These are phyloP conservation scores for Aradophagus sp. DNA, from an alignment of 1,140 invertebrate genomes.

Conservation along the genomic window DNA sequence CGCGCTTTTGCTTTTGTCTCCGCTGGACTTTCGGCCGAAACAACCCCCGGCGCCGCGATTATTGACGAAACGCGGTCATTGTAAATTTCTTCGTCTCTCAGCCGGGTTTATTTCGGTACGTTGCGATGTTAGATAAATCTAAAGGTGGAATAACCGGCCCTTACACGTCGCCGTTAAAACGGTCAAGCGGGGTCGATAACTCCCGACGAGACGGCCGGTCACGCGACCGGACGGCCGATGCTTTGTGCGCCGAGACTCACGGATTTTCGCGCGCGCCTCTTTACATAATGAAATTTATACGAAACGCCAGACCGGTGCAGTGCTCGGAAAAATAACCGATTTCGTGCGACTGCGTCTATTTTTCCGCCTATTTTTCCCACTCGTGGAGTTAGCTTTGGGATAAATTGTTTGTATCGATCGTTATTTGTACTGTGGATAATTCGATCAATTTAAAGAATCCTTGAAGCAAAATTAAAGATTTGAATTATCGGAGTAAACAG, in stretches of 20 bases:
- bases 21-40: neutral
- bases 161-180: conserved; percentile 38
- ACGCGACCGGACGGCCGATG: conserved; percentile 42
- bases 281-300: conserved; percentile 45
- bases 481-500: too few relatives aligned
- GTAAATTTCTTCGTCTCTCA: conserved; percentile 15
- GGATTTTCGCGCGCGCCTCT: conserved; percentile 35
- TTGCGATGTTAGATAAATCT: conserved; percentile 54
- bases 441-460: too few relatives aligned
- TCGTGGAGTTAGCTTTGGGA: too few relatives aligned
- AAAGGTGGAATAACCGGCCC: conserved; percentile 51
- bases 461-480: too few relatives aligned
- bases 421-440: too few relatives aligned
- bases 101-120: conserved; percentile 36
- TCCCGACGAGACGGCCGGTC: conserved; percentile 38
- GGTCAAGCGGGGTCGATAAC: conserved; percentile 57
- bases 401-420: too few relatives aligned
- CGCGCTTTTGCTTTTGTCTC: neutral
- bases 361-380: too few relatives aligned
- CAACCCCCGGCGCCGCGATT: conserved; percentile 2
- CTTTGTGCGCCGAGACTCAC: conserved; percentile 22
- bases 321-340: too few relatives aligned
- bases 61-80: conserved; percentile 16
- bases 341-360: too few relatives aligned
- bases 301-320: too few relatives aligned